Conservation (phyloP, 2,888 invertebrate species). For the Balanococcus diminutus region DNA sequence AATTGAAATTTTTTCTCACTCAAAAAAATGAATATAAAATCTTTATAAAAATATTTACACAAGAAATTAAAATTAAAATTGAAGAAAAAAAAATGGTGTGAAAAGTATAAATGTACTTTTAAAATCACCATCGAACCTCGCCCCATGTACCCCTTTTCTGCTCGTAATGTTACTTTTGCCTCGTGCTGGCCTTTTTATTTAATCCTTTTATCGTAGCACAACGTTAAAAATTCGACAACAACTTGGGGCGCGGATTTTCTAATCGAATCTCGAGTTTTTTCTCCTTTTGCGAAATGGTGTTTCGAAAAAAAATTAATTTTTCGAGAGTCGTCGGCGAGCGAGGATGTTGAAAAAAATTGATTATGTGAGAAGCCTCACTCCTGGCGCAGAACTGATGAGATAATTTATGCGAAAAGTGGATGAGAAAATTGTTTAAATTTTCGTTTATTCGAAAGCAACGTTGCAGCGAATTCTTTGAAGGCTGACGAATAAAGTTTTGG, state of each 20-base stretch:
- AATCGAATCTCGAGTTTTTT: neutral
- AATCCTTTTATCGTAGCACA: slow-evolving; percentile 13
- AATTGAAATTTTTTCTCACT: neutral
- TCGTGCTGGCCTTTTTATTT: slow-evolving; percentile 20
- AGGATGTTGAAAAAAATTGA: neutral
- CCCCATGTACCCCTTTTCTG: neutral
- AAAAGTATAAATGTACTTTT: neutral
- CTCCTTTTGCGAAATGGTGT: neutral
- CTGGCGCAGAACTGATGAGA: neutral
- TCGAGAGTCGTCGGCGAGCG: neutral
- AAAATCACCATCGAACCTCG: neutral
- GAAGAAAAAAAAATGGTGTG: neutral
- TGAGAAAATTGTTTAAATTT: neutral
- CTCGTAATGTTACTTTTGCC: neutral
- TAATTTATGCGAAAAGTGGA: neutral
- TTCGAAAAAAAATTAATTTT: neutral
- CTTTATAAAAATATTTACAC: neutral
- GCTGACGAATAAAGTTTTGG: neutral
- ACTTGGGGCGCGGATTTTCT: neutral
- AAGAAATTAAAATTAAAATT: neutral
- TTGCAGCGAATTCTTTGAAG: neutral
- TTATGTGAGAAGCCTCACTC: neutral
- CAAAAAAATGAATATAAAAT: neutral
- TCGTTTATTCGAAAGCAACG: neutral
- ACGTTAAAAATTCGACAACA: neutral